phyloP scores from a whole-genome alignment of 2,797 vertebrate species.

The Phoeniculus purpureus region DNA sequence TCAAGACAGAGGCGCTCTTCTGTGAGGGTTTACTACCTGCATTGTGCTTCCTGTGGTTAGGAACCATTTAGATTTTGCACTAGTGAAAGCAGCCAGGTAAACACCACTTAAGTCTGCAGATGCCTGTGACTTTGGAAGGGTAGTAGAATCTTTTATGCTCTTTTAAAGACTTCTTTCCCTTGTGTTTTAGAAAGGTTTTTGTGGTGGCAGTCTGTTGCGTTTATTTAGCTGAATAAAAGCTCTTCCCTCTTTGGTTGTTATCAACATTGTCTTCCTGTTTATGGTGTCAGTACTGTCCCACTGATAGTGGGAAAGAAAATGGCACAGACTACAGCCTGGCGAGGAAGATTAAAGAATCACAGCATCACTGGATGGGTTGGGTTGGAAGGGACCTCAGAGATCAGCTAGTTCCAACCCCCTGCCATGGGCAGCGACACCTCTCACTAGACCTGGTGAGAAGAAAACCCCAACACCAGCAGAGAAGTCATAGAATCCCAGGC shows the following conservation, averaged over 20 bases:
- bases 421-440: too few relatives aligned
- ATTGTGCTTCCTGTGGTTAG: conserved; percentile 30
- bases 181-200: neutral
- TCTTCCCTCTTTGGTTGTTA: neutral
- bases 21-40: conserved; percentile 47
- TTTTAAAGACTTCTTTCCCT: neutral
- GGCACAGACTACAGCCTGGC: neutral
- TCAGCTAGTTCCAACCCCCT: too few relatives aligned
- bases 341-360: neutral
- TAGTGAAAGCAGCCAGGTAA: conserved; percentile 35
- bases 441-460: too few relatives aligned
- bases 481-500: neutral
- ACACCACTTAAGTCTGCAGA: neutral
- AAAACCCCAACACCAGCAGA: neutral
- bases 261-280: neutral
- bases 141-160: neutral
- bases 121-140: neutral
- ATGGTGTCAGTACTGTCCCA: neutral
- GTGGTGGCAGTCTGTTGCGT: accelerated
- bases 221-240: neutral
- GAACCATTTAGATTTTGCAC: neutral
- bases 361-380: too few relatives aligned
- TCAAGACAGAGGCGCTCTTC: neutral
- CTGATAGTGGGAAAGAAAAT: neutral
- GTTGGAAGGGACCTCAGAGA: too few relatives aligned